These are phyloP conservation scores for Ceryle rudis DNA, from an alignment of 2,797 vertebrate genomes.

Conservation along the genomic window DNA sequence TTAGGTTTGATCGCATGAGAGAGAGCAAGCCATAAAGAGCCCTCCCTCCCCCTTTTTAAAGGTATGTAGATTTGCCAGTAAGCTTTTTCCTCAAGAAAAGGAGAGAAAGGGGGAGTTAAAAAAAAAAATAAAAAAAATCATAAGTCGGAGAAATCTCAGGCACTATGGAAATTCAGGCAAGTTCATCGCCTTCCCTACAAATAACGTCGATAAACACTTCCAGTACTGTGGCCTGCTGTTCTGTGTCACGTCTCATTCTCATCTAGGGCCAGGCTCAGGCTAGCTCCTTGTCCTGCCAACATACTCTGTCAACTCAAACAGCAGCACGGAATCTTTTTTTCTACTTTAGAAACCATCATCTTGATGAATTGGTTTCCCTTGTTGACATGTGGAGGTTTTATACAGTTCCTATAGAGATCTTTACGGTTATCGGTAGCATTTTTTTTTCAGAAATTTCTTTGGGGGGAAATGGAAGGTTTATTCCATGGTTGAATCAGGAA, in stretches of 20 bases:
- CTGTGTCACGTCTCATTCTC: not conserved
- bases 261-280: not conserved
- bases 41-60: not conserved
- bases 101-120: not conserved
- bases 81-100: not conserved
- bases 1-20: slow-evolving; percentile 21
- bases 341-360: not conserved
- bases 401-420: not conserved
- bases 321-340: not conserved
- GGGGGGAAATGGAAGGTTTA: not conserved
- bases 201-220: slow-evolving; percentile 35
- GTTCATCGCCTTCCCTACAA: slow-evolving; percentile 47
- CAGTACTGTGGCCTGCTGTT: slow-evolving; percentile 38
- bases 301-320: not conserved
- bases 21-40: not conserved
- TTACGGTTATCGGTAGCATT: not conserved
- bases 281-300: not conserved
- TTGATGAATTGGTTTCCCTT: not conserved
- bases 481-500: not conserved
- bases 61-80: slow-evolving; percentile 36
- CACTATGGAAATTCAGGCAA: not conserved
- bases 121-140: not conserved
- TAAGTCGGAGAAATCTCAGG: not conserved
- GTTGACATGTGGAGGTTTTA: not conserved
- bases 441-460: not conserved